These are phyloP conservation scores for Heliconius congener DNA, from an alignment of 1,140 invertebrate species.

Conservation along the genomic window DNA sequence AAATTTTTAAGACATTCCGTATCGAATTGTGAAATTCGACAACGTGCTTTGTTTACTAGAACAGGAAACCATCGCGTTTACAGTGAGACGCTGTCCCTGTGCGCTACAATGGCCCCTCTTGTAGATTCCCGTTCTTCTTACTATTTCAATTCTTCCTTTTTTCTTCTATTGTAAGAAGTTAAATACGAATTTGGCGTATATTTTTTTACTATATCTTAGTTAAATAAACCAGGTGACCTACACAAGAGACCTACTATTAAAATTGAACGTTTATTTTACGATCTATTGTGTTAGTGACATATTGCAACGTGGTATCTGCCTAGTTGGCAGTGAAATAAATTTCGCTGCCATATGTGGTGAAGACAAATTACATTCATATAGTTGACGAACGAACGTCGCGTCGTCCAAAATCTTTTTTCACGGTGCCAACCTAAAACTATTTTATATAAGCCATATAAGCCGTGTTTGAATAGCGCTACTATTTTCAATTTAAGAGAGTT, in stretches of 20 bases:
- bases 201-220: too few species aligned
- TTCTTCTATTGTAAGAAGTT: too few species aligned
- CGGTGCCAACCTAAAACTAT: background rate
- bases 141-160: too few species aligned
- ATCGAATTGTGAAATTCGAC: too few species aligned
- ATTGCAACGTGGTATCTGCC: constrained; percentile 12
- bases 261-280: background rate
- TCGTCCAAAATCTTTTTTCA: background rate
- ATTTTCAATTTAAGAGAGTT: background rate
- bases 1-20: too few species aligned
- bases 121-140: too few species aligned
- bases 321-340: constrained; percentile 16
- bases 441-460: background rate
- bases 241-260: background rate
- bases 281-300: constrained; percentile 14
- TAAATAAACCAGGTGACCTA: background rate
- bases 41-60: too few species aligned
- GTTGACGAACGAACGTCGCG: constrained; percentile 13
- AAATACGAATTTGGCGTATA: too few species aligned
- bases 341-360: constrained; percentile 14
- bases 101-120: too few species aligned
- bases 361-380: constrained; percentile 20
- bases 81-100: too few species aligned
- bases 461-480: background rate
- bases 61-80: too few species aligned